Evolutionary conservation across 2,888 invertebrate genomes (phyloP), one percentile per base, ranked within the genome.

Genomic region (Troglohyphantes excavatus): DNA sequence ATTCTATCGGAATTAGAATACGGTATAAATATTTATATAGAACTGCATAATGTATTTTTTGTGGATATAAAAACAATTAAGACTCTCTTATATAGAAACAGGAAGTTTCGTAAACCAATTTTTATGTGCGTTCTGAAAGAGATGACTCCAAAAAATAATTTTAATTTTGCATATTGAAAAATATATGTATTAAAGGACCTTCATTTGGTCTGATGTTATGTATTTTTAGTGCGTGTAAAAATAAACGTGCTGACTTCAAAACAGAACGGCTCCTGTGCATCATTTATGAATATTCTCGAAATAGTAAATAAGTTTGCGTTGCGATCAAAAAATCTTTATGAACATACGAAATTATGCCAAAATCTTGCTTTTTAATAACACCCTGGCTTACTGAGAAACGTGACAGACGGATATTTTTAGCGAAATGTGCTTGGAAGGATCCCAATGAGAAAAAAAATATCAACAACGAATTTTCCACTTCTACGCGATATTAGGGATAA

Each of bases 401-500:
- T 78, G 63, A 78, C 78, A 78, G 39, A 9, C 33, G 6, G 23
- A 39, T 78, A 78, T 78, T 78, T 78, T 43, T 78, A 78, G 78
- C 63, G 27, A 43, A 63, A 39, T 63, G 27, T 23, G n/a, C 26
- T 65, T 78, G 78, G 78, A 78, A 63, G n/a, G 11, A 5, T 26
- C 63, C 78, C 78, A 78, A 65, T 65, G 33, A 33, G 27, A 27
- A 65, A 65, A 78, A 76, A 76, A 26, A 43, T 21, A 59, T 17
- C 65, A 26, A 53, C 29, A 75, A 59, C 75, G 29, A 63, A 65
- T 61, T 78, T 78, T 78, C 78, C 23, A 78, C 65, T 63, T 78
- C 78, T 78, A 21, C 17, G 33, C 11, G 65, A 78, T 78, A 78
- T 78, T 78, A 26, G 78, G 65, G 65, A 78, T 78, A 78, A 78